Evolutionary conservation across 1,140 invertebrate genomes (phyloP), one percentile per base, ranked within the genome.

Genomic region (Tribolium madens): DNA sequence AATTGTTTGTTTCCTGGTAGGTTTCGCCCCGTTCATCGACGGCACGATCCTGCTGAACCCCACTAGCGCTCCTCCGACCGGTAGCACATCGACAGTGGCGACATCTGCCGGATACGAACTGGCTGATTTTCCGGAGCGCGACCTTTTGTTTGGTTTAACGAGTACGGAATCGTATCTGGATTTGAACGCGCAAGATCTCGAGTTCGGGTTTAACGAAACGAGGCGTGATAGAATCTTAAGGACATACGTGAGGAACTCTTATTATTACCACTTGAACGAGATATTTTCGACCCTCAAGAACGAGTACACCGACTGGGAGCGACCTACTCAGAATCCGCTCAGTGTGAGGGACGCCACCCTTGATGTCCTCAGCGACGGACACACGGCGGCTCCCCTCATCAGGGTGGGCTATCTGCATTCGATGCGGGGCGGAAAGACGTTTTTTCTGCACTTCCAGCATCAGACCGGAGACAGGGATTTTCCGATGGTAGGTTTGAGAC

Each of bases 261-360:
- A 96, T 86, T 92, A 93, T 81, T 96, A 93, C 86, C 95, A 96
- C 87, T 89, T 96, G 71, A 95, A 96, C 86, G 95, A 96, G 86
- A 96, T 96, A 81, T 96, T 94, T 87, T 95, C 94, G 13, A 95
- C 95, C 21, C 88, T 97, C 64, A 94, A 95, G 86, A 97, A 97
- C 85, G 95, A 97, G 85, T 97, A 97, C 86, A 97, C 95, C 50
- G 95, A 97, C 85, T 97, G 95, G 95, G 95, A 96, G 84, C 90
- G 92, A 80, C 93, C 77, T 86, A 92, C 79, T 83, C 91, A 90
- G 85, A 95, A 89, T 87, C 94, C 92, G 47, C 86, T 92, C 77
- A 92, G 91, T 82, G 91, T 93, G 7, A 87, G 93, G n/a, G 93
- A 94, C 85, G 91, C 92, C 26, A 92, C 92, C 4, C 85, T 93